Base-by-base conservation (phyloP, 2,888 invertebrate species). In the Trilocha varians region DNA sequence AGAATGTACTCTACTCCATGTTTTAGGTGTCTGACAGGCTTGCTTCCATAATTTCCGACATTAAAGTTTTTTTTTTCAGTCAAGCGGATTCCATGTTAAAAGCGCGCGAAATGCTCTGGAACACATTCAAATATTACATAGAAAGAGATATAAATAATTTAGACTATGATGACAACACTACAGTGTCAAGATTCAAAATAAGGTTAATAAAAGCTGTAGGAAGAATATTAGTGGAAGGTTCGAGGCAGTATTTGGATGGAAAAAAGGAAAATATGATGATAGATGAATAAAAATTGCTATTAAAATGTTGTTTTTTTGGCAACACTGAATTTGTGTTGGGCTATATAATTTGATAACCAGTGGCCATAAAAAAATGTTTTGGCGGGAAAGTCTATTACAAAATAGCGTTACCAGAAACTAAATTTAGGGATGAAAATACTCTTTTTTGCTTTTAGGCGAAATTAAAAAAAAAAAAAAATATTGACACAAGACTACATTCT, bases 81-180 rank as follows among this genome's bases (percentile, higher is more conserved):
- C 79, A 88, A 67, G 88, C 87, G 0, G 59, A 76, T 3, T 34
- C 52, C 4, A 58, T 89, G 4, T 40, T 87, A 1, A 65, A 75
- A 49, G 67, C 84, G 0, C 72, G 86, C 13, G 74, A 85, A 49
- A 75, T 86, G 63, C 57, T 88, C 2, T 87, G 87, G 84, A 62
- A 57, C 3, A 69, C 87, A 1, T 67, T 87, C 6, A 56, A 84
- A 3, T 89, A 87, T 49, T 77, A 84, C 51, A 69, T 88, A 13
- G 74, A 85, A 35, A 72, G 85, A 17, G 72, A 87, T 39, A 15
- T 69, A 0, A 62, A 46, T 5, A 57, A 41, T 2, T n/a, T 76
- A 2, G 51, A 60, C 2, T 77, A 61, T 16, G 71, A 75, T 0
- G 69, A 75, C 0, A 47, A 66, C 13, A 56, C 53, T 0, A 43